Base-by-base conservation (phyloP, 2,888 invertebrate genomes). In the Drosophila prostipennis region DNA sequence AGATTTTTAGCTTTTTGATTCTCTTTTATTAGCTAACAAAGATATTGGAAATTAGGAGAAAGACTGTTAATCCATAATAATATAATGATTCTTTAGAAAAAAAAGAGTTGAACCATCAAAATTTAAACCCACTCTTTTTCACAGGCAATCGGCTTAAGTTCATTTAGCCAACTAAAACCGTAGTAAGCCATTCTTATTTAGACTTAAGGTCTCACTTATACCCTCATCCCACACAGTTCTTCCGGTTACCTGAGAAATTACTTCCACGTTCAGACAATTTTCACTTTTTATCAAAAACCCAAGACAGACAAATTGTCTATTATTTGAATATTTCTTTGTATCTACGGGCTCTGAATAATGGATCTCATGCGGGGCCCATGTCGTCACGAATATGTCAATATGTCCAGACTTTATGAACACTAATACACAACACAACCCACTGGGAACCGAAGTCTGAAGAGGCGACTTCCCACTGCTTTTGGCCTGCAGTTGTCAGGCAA, bases 401-500 rank as follows among this genome's bases (percentile, higher is more conserved):
- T 39, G 42, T 49, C 51, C 32, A 34, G 52, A 49, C 37, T 19
- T 34, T 69, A 49, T 43, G 54, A n/a, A 36, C 60, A 67, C 72
- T 72, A 61, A 72, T 65, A 67, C 71, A 51, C 40, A 51, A 36
- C 26, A 16, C 14, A 46, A 16, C 32, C 46, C 7, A 34, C 16
- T 59, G 19, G 32, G 14, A 46, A 7, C 29, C 7, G 2, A 29
- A 29, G 13, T 45, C 23, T 23, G 37, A 51, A 29, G 45, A 40
- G 64, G 16, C 51, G 59, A 67, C 58, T 53, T 42, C 75, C 71
- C 73, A 58, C 45, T 74, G 69, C 55, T 72, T 46, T 60, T 64
- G 46, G 58, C 72, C 78, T 85, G 82, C 82, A 75, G 74, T 80
- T 82, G 82, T 80, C 81, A 81, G 82, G 73, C 57, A 72, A 80